Base-by-base conservation (phyloP, 1,140 invertebrate species). In the Leptoteleia sp. region DNA sequence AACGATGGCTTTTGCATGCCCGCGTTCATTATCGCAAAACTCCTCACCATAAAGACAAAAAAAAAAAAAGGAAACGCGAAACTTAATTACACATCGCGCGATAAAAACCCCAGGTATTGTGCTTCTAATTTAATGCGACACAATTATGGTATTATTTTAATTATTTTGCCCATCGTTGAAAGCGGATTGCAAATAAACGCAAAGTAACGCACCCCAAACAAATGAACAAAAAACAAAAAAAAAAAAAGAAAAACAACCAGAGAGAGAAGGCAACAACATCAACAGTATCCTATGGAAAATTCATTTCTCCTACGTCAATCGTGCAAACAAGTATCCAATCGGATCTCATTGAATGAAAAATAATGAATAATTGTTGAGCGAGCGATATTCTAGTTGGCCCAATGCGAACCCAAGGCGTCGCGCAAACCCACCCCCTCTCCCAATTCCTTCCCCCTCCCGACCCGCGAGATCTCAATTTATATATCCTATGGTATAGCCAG, bases 381-480 rank as follows among this genome's bases (percentile, higher is more conserved):
- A 55, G 47, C 47, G 55, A 50, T 76, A 76, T 76, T 57, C 52
- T 35, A 76, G 55, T 70, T 61, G 62, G 38, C 37, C 57, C 33
- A 52, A 68, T 76, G 38, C 54, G 48, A 62, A 16, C 4, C 57
- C 64, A 35, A 62, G 48, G 72, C 64, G 35, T 55, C 40, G 48
- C 48, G 31, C 48, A 35, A 0, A n/a, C n/a, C 22, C 22, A 25
- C 22, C 3, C 50, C 70, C 43, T 15, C 57, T 13, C 25, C 43
- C 25, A 2, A 13, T 16, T 19, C 19, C 29, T 16, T 25, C 22
- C 16, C 35, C 31, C 59, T 15, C 13, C 15, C 77, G 17, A 38
- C 76, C n/a, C 75, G 37, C 37, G 37, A 38, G 59, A 77, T 82
- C 76, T 82, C 83, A 84, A 86, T 87, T 87, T 87, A 85, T 87